These are phyloP conservation scores for Falco biarmicus DNA, from an alignment of 2,797 vertebrate genomes.

Conservation along the genomic window DNA sequence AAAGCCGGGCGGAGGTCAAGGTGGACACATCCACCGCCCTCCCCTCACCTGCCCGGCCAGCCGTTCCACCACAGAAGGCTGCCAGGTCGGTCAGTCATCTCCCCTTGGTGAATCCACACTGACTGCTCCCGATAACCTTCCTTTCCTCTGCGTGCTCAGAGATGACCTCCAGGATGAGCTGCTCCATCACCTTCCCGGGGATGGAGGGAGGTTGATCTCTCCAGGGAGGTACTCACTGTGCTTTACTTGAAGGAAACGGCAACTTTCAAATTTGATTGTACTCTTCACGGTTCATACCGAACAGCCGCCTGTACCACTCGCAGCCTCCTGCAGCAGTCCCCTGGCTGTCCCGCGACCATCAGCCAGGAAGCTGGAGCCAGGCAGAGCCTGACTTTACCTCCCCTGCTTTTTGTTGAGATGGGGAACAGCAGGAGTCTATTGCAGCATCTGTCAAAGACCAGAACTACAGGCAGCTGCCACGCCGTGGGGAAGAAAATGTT, in stretches of 20 bases:
- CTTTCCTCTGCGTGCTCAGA: too few relatives aligned
- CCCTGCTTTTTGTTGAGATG: background rate
- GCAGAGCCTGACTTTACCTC: background rate
- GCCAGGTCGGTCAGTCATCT: too few relatives aligned
- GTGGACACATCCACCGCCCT: too few relatives aligned
- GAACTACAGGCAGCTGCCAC: background rate
- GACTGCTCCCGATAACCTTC: too few relatives aligned
- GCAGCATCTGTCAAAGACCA: background rate
- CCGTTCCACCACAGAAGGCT: too few relatives aligned
- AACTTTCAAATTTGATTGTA: background rate
- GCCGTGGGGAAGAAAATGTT: background rate
- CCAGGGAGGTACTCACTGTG: background rate
- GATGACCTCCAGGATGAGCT: too few relatives aligned
- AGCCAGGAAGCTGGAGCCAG: background rate
- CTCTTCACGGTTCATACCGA: background rate
- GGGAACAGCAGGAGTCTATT: background rate
- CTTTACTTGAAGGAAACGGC: background rate
- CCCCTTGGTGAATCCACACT: too few relatives aligned
- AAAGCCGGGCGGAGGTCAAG: too few relatives aligned
- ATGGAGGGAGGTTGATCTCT: too few relatives aligned
- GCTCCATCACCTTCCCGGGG: too few relatives aligned
- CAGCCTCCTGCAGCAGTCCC: background rate
- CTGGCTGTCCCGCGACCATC: background rate
- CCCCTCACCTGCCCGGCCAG: too few relatives aligned
- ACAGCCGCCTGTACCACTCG: background rate